Percentiles rank a stretch among this genome's conserved stretches.
phyloP scores from a whole-genome alignment of 2,797 vertebrate genomes.

The Sciaenops ocellatus region DNA sequence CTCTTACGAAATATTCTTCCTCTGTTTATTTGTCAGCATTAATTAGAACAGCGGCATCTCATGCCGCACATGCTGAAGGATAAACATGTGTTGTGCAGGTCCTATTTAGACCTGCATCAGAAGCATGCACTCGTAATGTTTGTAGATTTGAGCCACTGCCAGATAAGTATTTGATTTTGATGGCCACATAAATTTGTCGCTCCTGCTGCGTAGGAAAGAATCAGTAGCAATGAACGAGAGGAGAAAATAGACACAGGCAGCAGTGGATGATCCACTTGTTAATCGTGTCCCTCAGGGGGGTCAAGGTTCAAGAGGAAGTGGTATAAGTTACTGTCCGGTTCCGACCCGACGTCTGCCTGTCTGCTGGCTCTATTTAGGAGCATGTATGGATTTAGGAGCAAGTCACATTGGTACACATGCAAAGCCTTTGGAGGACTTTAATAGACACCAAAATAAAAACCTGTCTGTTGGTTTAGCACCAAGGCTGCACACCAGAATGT shows the following conservation, averaged over 20 bases:
- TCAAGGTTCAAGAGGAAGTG: conserved; percentile 75
- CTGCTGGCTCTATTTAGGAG: conserved; percentile 75
- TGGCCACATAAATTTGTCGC: background rate
- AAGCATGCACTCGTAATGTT: background rate
- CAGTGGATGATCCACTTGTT: conserved; percentile 39
- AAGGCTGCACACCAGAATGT: conserved; percentile 40
- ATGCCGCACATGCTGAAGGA: conserved; percentile 21
- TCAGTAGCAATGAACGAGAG: background rate
- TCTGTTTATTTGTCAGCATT: conserved; percentile 10
- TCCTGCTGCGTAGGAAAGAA: background rate
- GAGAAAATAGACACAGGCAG: background rate
- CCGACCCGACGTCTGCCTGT: conserved; percentile 69
- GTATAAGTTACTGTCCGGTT: conserved; percentile 74
- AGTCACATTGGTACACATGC: conserved; percentile 17
- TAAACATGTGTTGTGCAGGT: conserved; percentile 31
- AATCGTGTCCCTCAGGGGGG: conserved; percentile 51
- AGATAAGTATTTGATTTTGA: background rate
- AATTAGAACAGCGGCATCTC: conserved; percentile 27
- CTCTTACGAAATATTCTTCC: conserved; percentile 29
- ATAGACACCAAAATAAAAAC: conserved; percentile 61
- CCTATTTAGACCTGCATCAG: conserved; percentile 21
- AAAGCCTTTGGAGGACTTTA: conserved; percentile 52
- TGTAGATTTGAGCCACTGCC: background rate
- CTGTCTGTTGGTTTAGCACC: conserved; percentile 28
- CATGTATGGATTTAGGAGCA: conserved; percentile 59